Percentiles rank a stretch among this genome's conserved stretches.
Conservation (phyloP, 1,140 invertebrate species). For the Camponotus floridanus region DNA sequence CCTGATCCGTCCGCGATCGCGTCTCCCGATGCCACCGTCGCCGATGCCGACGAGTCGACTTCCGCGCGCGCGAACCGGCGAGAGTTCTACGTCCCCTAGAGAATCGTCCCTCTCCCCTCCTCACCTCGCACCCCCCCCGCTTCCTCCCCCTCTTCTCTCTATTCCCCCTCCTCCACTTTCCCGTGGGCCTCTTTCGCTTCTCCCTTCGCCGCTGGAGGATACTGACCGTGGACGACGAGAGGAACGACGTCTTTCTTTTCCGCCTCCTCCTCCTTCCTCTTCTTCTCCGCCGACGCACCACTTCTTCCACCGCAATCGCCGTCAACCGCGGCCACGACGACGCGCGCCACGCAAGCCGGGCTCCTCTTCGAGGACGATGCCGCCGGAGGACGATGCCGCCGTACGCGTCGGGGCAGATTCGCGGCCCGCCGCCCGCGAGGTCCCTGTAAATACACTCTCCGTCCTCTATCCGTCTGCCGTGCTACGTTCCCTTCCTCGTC, state of each 20-base stretch:
- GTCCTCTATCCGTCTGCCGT: not conserved
- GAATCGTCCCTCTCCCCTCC: no score
- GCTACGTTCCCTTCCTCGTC: slow-evolving; percentile 13
- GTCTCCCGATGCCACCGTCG: not conserved
- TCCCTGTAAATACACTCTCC: not conserved
- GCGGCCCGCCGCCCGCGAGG: slow-evolving; percentile 27
- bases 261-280: slow-evolving; percentile 52
- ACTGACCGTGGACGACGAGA: slow-evolving; percentile 69
- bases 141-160: not conserved
- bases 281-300: slow-evolving; percentile 58
- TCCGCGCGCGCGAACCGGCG: slow-evolving; percentile 4
- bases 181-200: not conserved
- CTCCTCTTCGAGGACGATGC: slow-evolving; percentile 42
- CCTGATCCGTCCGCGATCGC: not conserved
- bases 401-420: slow-evolving; percentile 55
- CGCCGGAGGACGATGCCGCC: slow-evolving; percentile 45
- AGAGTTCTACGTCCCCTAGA: not conserved
- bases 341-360: slow-evolving; percentile 49
- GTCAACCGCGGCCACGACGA: slow-evolving; percentile 47
- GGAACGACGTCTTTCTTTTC: slow-evolving; percentile 66
- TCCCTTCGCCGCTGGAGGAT: slow-evolving; percentile 25
- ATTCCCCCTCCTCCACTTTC: no score
- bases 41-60: slow-evolving; percentile 12
- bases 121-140: not conserved
- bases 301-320: slow-evolving; percentile 57